Evolutionary conservation across 2,888 invertebrate genomes (phyloP), one percentile per base, ranked within the genome.

Genomic region (Liposcelis brunnea): DNA sequence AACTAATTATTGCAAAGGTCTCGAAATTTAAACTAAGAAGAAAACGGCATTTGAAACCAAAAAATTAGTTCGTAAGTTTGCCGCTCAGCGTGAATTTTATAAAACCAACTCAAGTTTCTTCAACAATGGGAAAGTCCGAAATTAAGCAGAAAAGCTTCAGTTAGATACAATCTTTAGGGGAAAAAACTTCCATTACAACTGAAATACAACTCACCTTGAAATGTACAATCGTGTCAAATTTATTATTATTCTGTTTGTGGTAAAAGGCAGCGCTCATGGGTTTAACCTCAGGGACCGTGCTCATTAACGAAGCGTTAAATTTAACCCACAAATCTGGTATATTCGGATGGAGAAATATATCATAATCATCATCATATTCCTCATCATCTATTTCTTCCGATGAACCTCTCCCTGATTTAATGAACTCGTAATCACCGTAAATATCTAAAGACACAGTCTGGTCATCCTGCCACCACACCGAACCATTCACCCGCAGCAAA

Each of bases 381-480:
- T 19, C 40, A 5, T 19, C 15, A 3, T n/a, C 40, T 5, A 40
- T 18, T 19, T 12, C 21, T 12, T 40, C 40, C 12, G 15, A 14
- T 7, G 40, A 52, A 31, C 62, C 48, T 7, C 45, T 47, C 7
- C 45, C 32, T 1, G 64, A 58, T 1, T 62, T 65, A n/a, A 52
- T 54, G 19, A 66, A 59, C 10, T 62, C 57, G 49, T 69, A 66
- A 50, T 71, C 69, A 26, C 69, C 70, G 42, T 68, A 69, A 21
- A 68, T 58, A 47, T 71, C 68, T n/a, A 72, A 47, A 26, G 68
- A 62, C n/a, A 77, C 57, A 36, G 63, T 62, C 54, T 77, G 72
- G 50, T 69, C 63, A 42, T 72, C 69, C 43, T 74, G 71, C 78
- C 77, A 78, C 43, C 69, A 58, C 1, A 71, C 55, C 36, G 71